phyloP scores from a whole-genome alignment of 2,888 invertebrate species.

The Macaria notata region DNA sequence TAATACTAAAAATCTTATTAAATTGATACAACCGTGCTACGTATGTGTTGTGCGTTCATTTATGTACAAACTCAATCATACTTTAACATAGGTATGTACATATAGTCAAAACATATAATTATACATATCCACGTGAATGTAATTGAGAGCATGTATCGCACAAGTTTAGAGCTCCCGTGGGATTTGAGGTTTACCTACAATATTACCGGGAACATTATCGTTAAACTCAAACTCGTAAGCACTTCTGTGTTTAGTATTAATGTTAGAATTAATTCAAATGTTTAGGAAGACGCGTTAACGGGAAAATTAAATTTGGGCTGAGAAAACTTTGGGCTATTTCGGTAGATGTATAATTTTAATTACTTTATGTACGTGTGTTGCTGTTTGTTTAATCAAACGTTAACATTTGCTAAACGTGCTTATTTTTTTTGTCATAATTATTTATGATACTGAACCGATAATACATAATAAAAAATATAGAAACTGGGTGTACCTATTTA shows the following conservation, averaged over 20 bases:
- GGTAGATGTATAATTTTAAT: no score
- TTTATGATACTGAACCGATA: no score
- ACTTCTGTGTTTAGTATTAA: constrained; percentile 34
- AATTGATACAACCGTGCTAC: no score
- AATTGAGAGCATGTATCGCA: constrained; percentile 39
- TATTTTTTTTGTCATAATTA: no score
- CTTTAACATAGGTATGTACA: not conserved
- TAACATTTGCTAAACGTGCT: no score
- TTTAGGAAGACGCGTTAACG: constrained; percentile 11
- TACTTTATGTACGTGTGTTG: no score
- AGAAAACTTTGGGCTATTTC: not conserved
- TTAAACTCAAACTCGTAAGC: constrained; percentile 46
- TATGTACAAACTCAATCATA: no score
- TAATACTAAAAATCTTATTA: no score
- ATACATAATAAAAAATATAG: no score
- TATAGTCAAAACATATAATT: constrained; percentile 1
- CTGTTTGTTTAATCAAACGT: no score
- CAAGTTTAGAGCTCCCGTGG: constrained; percentile 31
- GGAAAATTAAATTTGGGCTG: constrained; percentile 13
- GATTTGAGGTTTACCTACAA: constrained; percentile 36
- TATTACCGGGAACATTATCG: constrained; percentile 35
- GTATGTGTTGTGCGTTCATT: no score
- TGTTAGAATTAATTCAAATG: constrained; percentile 14
- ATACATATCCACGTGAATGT: constrained; percentile 39
- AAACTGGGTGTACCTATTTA: no score